phyloP scores from a whole-genome alignment of 1,140 invertebrate species.

The Drosophila sp. region DNA sequence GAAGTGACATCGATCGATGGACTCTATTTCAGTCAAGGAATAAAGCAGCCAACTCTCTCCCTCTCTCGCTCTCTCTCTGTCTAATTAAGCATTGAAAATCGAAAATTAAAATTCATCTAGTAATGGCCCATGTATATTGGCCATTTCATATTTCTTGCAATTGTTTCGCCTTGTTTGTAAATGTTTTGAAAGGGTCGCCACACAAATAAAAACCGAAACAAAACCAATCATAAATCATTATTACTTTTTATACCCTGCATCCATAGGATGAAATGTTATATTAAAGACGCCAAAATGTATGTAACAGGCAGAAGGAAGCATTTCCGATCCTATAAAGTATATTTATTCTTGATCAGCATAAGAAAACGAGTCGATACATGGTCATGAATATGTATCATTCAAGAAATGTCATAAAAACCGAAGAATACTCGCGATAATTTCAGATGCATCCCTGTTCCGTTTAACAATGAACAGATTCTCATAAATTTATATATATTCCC shows the following conservation, averaged over 20 bases:
- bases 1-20: slow-evolving; percentile 7
- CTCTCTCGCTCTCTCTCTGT: background rate
- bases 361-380: too few species aligned
- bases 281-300: too few species aligned
- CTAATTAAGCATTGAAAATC: slow-evolving; percentile 9
- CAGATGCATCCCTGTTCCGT: too few species aligned
- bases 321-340: too few species aligned
- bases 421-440: too few species aligned
- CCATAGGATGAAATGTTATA: too few species aligned
- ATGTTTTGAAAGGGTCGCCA: slow-evolving; percentile 68
- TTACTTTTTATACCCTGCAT: background rate
- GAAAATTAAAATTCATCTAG: slow-evolving; percentile 4
- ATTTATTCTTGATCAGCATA: too few species aligned
- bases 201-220: slow-evolving; percentile 22
- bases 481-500: too few species aligned
- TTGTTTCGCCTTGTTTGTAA: slow-evolving; percentile 49
- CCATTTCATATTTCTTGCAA: slow-evolving; percentile 10
- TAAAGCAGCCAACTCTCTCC: background rate
- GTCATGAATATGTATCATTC: too few species aligned
- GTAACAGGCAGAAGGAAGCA: too few species aligned
- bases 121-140: slow-evolving; percentile 1
- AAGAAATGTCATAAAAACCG: too few species aligned
- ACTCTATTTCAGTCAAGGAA: slow-evolving; percentile 9
- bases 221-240: slow-evolving; percentile 13
- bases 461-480: too few species aligned